phyloP scores from a whole-genome alignment of 2,113 vertebrate species.

The Ailuropoda melanoleuca region DNA sequence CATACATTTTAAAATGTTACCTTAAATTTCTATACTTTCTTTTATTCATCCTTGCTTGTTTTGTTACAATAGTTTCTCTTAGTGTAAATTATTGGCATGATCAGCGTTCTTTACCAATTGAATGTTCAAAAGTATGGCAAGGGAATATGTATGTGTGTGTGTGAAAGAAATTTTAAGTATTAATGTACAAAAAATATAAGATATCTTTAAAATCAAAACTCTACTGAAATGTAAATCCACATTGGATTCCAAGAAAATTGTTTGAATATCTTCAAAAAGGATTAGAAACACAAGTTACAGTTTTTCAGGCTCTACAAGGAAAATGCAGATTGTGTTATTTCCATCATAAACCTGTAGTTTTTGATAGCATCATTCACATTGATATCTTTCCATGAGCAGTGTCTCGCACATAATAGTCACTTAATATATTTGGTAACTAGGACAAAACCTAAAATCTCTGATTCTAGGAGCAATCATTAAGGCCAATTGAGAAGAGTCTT shows the following conservation, averaged over 20 bases:
- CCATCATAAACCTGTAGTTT: not conserved
- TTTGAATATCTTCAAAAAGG: not conserved
- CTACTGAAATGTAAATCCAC: not conserved
- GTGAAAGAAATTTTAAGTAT: not conserved
- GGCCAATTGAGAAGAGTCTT: not conserved
- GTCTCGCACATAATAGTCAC: not conserved
- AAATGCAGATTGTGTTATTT: not conserved
- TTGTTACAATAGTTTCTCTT: not conserved
- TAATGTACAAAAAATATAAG: not conserved
- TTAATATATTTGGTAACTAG: not conserved
- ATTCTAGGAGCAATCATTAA: not conserved
- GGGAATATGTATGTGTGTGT: too few relatives aligned
- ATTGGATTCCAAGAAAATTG: constrained; percentile 2
- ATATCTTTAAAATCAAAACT: not conserved
- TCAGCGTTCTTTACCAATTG: not conserved
- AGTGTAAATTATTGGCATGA: not conserved
- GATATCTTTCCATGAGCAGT: not conserved
- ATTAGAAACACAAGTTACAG: not conserved
- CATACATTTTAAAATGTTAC: constrained; percentile 44
- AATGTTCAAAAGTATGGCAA: not conserved
- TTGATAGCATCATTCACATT: not conserved
- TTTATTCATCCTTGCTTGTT: constrained; percentile 21
- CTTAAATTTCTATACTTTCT: constrained; percentile 37
- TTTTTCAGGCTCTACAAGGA: not conserved
- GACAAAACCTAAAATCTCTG: not conserved